Base-by-base conservation (phyloP, 2,113 vertebrate genomes). In the Mustela lutreola region DNA sequence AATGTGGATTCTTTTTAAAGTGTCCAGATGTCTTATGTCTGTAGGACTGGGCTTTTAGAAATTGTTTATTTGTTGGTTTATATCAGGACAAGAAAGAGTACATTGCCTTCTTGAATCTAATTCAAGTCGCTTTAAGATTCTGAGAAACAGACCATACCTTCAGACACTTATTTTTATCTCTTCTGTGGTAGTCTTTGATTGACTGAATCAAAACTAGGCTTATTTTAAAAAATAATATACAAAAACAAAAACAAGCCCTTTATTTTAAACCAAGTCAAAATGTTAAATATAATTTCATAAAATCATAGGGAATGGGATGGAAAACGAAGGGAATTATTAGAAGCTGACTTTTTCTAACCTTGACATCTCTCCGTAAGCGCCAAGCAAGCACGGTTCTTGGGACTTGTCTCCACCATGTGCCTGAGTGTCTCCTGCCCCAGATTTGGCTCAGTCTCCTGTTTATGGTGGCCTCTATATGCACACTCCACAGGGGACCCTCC, bases 1-100 rank as follows among this genome's bases (percentile, higher is more conserved):
- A 97, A 98, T 95, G 95, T 48, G 65, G 63, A 97, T 97, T 98
- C 93, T 98, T 96, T 91, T 96, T 84, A 63, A 96, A 97, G 91
- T 67, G 78, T 97, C 98, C 98, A 98, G 98, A 98, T 98, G 97
- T 98, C 97, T 97, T 90, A 36, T 96, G 97, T 98, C 97, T 79
- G 73, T 56, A 89, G 75, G 94, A 89, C 91, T 89, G 93, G 86
- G 84, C 92, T 97, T 97, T 96, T 81, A 53, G 91, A 96, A 96
- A 82, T 92, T 98, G 94, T 98, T 98, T 98, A 98, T 98, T 98
- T 98, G 98, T 97, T 97, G 94, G 96, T 98, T 97, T 95, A 94
- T 97, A 93, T 97, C 95, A 93, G 94, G 87, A 95, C 97, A 93
- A 97, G 91, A 92, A 96, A 93, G 91, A 97, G 97, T 92, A 98